phyloP scores from a whole-genome alignment of 2,888 invertebrate species.

The Bombylius major region DNA sequence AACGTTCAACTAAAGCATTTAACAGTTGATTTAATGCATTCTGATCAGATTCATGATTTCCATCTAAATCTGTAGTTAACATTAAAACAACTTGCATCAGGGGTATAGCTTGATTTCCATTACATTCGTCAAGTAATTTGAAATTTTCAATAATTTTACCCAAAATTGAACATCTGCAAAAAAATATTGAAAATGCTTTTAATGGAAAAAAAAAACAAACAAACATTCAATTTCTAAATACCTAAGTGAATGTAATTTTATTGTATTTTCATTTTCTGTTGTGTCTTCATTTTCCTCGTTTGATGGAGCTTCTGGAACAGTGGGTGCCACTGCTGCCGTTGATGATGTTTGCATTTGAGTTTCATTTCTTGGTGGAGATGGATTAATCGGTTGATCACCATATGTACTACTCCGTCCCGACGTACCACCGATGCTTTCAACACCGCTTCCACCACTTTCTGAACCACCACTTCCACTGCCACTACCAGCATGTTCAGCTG shows the following conservation, averaged over 20 bases:
- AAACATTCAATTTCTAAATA: conserved; percentile 11
- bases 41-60: conserved; percentile 68
- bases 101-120: conserved; percentile 78
- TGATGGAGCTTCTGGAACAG: conserved; percentile 18
- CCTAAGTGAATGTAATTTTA: conserved; percentile 33
- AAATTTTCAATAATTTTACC: conserved; percentile 66
- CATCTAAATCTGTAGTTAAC: conserved; percentile 79
- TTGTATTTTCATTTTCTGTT: conserved; percentile 31
- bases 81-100: conserved; percentile 85
- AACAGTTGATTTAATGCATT: conserved; percentile 64
- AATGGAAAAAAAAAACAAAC: not conserved
- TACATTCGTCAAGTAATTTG: conserved; percentile 59
- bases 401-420: conserved; percentile 91
- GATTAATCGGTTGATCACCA: conserved; percentile 45
- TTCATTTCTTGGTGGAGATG: conserved; percentile 29
- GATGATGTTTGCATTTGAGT: conserved; percentile 14
- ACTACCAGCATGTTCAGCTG: conserved; percentile 61
- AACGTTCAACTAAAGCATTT: conserved; percentile 55
- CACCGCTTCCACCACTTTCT: conserved; percentile 84
- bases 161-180: conserved; percentile 43
- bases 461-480: conserved; percentile 63
- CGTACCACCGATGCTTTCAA: conserved; percentile 85
- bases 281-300: conserved; percentile 24
- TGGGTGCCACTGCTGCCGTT: conserved; percentile 8
- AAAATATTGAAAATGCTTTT: not conserved